A percentile compares a stretch with the other conserved stretches of the same genome.
Conservation (phyloP, 2,797 vertebrate species). For the Myioborus melanocephalus region DNA sequence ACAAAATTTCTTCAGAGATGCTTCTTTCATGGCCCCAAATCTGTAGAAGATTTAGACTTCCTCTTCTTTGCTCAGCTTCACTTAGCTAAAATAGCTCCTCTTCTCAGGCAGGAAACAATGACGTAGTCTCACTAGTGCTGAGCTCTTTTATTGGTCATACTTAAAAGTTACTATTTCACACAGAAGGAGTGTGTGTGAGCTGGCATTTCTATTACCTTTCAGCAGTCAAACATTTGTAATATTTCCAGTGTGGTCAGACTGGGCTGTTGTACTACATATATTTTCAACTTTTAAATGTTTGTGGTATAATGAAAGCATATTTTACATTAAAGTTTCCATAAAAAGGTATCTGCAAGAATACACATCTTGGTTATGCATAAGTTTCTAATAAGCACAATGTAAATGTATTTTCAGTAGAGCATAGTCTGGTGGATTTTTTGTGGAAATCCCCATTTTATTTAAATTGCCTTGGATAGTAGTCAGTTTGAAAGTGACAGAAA, state of each 20-base stretch:
- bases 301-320: not conserved
- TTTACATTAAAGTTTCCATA: not conserved
- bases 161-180: not conserved
- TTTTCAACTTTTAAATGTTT: not conserved
- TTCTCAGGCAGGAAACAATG: constrained; percentile 62
- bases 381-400: not conserved
- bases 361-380: not conserved
- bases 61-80: constrained; percentile 24
- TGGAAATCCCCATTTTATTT: constrained; percentile 47
- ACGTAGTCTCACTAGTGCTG: not conserved
- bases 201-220: not conserved
- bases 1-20: constrained; percentile 11
- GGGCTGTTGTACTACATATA: not conserved
- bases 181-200: not conserved
- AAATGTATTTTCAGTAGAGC: not conserved
- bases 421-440: not conserved
- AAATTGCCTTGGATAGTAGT: not conserved
- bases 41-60: constrained; percentile 37
- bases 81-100: constrained; percentile 44
- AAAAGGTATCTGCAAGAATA: not conserved
- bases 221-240: not conserved
- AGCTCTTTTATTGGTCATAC: constrained; percentile 16
- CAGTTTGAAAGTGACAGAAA: constrained; percentile 43
- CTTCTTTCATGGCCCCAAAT: constrained; percentile 5
- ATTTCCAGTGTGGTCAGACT: not conserved